These are phyloP conservation scores for Gonioctena quinquepunctata DNA, from an alignment of 1,140 invertebrate genomes.

Conservation along the genomic window DNA sequence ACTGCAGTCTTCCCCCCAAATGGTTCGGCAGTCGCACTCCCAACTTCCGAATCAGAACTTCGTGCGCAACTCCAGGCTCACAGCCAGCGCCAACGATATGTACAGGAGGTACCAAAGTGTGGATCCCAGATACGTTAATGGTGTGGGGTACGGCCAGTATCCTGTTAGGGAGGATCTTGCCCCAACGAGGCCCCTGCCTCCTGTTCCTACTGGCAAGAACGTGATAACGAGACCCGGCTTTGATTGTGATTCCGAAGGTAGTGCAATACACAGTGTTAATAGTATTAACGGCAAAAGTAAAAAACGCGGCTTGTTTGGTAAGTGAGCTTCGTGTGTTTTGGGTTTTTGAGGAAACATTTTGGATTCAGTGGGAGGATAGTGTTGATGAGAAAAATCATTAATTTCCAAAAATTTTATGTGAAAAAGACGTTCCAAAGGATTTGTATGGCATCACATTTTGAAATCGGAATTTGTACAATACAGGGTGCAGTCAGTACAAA, in stretches of 20 bases:
- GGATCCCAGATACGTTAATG: slow-evolving; percentile 15
- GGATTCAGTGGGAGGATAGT: background rate
- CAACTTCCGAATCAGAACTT: slow-evolving; percentile 35
- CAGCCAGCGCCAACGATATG: slow-evolving; percentile 53
- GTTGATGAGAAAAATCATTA: background rate
- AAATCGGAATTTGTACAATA: no score
- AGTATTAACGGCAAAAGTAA: slow-evolving; percentile 38
- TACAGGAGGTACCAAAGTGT: slow-evolving; percentile 22
- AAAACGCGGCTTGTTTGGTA: slow-evolving; percentile 40
- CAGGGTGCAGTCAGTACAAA: no score
- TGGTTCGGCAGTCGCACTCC: slow-evolving; percentile 8
- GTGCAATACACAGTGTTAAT: slow-evolving; percentile 65
- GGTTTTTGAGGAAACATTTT: slow-evolving; percentile 1
- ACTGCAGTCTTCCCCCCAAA: slow-evolving; percentile 30
- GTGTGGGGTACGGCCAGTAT: slow-evolving; percentile 16
- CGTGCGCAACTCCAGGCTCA: slow-evolving; percentile 48
- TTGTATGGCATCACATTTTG: no score
- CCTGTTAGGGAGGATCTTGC: slow-evolving; percentile 2
- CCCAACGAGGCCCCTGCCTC: slow-evolving; percentile 45
- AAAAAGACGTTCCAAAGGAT: no score
- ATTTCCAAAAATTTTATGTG: background rate
- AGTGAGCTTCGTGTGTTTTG: slow-evolving; percentile 28
- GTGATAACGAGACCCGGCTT: background rate
- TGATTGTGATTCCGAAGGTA: slow-evolving; percentile 59
- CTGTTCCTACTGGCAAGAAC: slow-evolving; percentile 36